These are phyloP conservation scores for Odocoileus virginianus DNA, from an alignment of 2,113 vertebrate species.

Conservation along the genomic window DNA sequence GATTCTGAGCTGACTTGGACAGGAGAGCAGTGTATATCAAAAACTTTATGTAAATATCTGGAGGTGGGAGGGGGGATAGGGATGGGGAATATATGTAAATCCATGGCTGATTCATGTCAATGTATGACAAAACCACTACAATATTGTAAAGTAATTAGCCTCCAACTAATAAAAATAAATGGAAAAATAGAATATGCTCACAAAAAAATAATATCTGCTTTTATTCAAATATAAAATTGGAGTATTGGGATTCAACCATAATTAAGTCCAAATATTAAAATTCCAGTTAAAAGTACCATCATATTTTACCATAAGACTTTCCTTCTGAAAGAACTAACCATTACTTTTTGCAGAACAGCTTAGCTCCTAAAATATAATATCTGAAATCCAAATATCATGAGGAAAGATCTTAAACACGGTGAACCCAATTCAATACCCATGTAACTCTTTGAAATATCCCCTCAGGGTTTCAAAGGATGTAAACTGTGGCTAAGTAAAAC, in stretches of 20 bases:
- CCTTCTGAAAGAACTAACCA: neutral
- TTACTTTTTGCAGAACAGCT: neutral
- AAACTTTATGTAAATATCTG: neutral
- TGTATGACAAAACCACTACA: too few species aligned
- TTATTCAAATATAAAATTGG: constrained; percentile 32
- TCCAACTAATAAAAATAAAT: too few species aligned
- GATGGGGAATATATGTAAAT: too few species aligned
- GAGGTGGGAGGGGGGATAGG: too few species aligned
- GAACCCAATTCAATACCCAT: neutral
- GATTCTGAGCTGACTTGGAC: neutral
- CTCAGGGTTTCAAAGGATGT: neutral
- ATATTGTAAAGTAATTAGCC: too few species aligned
- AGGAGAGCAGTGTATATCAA: neutral
- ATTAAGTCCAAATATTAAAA: constrained; percentile 26
- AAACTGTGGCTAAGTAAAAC: neutral
- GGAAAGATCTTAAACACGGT: constrained; percentile 6
- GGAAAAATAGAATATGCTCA: too few species aligned
- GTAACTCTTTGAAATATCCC: constrained; percentile 13
- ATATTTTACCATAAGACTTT: neutral
- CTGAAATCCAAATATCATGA: constrained; percentile 15
- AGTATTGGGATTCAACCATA: neutral
- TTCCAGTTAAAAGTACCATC: neutral
- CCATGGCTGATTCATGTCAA: too few species aligned
- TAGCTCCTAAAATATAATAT: constrained; percentile 12
- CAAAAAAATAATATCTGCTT: neutral